phyloP scores from a whole-genome alignment of 2,797 vertebrate genomes.

The Pangasius djambal region DNA sequence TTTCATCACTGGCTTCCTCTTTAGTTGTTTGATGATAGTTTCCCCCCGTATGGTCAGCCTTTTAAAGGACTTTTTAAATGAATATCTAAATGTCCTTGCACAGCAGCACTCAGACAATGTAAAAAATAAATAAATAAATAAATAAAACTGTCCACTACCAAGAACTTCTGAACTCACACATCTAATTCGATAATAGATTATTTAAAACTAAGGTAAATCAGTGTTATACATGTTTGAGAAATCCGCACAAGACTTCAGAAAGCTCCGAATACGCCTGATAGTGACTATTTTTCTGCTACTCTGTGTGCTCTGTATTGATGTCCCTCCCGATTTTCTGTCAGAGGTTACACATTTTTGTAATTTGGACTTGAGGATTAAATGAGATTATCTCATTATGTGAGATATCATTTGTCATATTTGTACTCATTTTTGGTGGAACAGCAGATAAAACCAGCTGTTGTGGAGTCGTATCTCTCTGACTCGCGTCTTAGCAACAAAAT shows the following conservation, averaged over 20 bases:
- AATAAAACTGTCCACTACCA: neutral
- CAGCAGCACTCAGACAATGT: neutral
- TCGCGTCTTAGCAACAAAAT: neutral
- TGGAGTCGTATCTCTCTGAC: neutral
- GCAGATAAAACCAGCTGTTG: neutral
- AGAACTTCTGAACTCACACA: neutral
- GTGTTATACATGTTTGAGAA: neutral
- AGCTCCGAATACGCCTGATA: no score
- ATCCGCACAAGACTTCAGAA: neutral
- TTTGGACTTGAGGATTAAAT: no score
- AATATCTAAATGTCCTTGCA: neutral
- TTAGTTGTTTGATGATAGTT: no score
- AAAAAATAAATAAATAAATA: no score
- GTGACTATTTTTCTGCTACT: no score
- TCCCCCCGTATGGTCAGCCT: no score
- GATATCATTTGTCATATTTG: neutral
- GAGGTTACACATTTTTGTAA: neutral
- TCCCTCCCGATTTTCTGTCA: neutral
- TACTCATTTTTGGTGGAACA: neutral
- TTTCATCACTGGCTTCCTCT: neutral
- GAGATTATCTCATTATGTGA: neutral
- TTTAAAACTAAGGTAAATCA: neutral
- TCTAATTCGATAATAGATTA: neutral
- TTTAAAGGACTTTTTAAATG: no score
- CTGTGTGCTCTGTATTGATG: neutral